These are phyloP conservation scores for Acromyrmex charruanus DNA, from an alignment of 1,140 invertebrate genomes.

Conservation along the genomic window DNA sequence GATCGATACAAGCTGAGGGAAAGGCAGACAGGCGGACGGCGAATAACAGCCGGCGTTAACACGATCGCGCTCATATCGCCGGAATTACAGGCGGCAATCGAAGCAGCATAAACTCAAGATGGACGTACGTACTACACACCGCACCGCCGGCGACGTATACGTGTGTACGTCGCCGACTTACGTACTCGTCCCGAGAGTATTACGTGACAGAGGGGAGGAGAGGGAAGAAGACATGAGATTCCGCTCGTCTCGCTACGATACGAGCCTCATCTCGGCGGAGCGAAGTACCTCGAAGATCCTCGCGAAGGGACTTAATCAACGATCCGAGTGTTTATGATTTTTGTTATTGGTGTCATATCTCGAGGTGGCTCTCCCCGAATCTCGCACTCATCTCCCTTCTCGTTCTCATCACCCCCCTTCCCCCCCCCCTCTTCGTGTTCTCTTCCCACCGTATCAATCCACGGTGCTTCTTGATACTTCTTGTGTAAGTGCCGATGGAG, in stretches of 20 bases:
- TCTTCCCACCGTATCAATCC: background rate
- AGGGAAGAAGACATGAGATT: conserved; percentile 50
- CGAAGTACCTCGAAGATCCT: conserved; percentile 69
- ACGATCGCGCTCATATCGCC: conserved; percentile 74
- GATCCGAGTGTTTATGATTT: conserved; percentile 86
- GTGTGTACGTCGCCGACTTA: conserved; percentile 39
- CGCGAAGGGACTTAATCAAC: conserved; percentile 84
- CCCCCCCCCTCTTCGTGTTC: background rate
- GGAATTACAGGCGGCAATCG: conserved; percentile 75
- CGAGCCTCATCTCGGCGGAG: conserved; percentile 70
- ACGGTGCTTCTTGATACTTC: conserved; percentile 12
- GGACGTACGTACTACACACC: conserved; percentile 64
- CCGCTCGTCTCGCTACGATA: conserved; percentile 72
- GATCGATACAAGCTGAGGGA: conserved; percentile 58
- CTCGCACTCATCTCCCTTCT: conserved; percentile 47
- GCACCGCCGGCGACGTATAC: conserved; percentile 27
- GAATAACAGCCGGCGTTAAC: conserved; percentile 68
- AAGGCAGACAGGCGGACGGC: conserved; percentile 41
- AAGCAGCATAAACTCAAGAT: conserved; percentile 72
- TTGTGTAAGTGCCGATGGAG: conserved; percentile 49
- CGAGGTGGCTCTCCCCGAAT: conserved; percentile 68
- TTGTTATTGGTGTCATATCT: conserved; percentile 84
- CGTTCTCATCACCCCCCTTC: background rate
- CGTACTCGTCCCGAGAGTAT: conserved; percentile 79
- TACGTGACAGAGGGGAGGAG: conserved; percentile 77